Conservation (phyloP, 2,113 vertebrate genomes). For the Gymnobelideus leadbeateri region DNA sequence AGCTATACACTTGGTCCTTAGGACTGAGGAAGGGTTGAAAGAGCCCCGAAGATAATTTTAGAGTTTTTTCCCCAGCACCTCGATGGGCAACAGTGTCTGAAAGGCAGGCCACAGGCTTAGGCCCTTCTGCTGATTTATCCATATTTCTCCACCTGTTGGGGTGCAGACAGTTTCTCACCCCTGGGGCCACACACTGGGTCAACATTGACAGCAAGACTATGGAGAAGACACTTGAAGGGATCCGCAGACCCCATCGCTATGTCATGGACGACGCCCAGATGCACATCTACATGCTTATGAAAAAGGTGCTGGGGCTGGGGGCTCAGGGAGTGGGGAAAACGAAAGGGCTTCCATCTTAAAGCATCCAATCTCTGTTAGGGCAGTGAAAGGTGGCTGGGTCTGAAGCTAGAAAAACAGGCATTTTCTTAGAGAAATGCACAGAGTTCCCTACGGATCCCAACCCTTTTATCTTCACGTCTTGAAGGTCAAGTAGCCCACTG, state of each 20-base stretch:
- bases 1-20: neutral
- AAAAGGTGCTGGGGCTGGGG: conserved; percentile 88
- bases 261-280: conserved; percentile 94
- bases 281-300: conserved; percentile 98
- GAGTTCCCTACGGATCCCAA: neutral
- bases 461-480: neutral
- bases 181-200: conserved; percentile 93
- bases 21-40: neutral
- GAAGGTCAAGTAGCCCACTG: neutral
- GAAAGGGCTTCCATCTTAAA: neutral
- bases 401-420: neutral
- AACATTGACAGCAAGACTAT: conserved; percentile 97
- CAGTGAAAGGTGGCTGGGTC: too few species aligned
- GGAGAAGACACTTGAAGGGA: conserved; percentile 91
- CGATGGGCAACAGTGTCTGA: neutral
- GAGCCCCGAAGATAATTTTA: neutral
- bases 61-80: neutral
- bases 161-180: conserved; percentile 93
- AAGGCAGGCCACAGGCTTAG: neutral
- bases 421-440: neutral
- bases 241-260: conserved; percentile 91
- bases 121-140: neutral
- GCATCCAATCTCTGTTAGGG: neutral
- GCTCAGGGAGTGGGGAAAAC: neutral
- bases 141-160: neutral